These are phyloP conservation scores for Heliopora coerulea DNA, from an alignment of 92 coral and sea anemone genomes.

Conservation along the genomic window DNA sequence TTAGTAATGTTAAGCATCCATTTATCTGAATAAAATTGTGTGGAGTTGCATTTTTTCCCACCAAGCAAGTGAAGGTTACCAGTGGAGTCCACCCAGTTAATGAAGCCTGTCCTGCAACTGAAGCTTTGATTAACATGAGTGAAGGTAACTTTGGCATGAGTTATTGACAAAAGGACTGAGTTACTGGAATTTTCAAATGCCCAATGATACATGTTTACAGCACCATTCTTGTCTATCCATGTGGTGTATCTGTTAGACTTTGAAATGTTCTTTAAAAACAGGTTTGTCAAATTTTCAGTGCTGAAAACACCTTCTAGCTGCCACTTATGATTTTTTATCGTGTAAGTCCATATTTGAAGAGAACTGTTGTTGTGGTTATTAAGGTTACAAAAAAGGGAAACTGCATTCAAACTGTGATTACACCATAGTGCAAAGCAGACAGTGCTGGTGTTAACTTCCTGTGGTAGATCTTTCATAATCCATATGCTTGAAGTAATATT, in stretches of 20 bases:
- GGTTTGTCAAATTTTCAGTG: neutral
- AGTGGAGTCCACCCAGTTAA: conserved; percentile 63
- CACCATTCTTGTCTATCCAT: neutral
- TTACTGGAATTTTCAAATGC: neutral
- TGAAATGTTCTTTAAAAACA: neutral
- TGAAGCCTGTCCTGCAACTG: neutral
- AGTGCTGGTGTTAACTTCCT: conserved; percentile 29
- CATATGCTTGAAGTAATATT: conserved; percentile 58
- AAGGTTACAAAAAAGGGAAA: conserved; percentile 13
- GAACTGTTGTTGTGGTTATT: neutral
- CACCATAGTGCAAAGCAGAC: conserved; percentile 76
- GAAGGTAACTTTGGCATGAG: neutral
- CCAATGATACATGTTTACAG: conserved; percentile 10
- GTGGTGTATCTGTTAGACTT: neutral
- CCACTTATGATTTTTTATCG: neutral
- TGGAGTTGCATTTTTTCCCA: conserved; percentile 49
- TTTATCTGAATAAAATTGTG: conserved; percentile 53
- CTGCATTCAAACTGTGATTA: conserved; percentile 28
- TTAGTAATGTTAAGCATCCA: conserved; percentile 53
- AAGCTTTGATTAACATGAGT: neutral
- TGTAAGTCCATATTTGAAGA: conserved; percentile 11
- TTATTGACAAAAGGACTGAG: conserved; percentile 12
- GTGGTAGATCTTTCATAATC: conserved; percentile 36
- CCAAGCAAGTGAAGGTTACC: conserved; percentile 79
- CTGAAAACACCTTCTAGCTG: neutral